Conservation (phyloP, 2,113 vertebrate genomes). For the Pachyramphus minor region DNA sequence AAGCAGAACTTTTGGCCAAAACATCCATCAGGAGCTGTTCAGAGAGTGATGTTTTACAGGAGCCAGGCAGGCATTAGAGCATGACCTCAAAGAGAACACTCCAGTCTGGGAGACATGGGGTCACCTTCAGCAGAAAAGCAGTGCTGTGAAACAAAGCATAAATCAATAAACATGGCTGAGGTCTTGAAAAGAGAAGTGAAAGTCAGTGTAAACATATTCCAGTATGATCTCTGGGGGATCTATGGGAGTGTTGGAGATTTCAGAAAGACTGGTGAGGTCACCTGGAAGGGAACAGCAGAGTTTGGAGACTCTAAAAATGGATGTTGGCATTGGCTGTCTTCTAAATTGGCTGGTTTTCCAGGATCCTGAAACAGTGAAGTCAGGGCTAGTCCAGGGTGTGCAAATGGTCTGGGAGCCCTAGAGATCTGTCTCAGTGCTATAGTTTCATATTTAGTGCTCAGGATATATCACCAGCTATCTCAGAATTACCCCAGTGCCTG, state of each 20-base stretch:
- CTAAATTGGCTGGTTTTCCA: neutral
- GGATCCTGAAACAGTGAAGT: neutral
- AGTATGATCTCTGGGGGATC: neutral
- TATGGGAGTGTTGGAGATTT: neutral
- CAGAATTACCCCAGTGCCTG: neutral
- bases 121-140: conserved; percentile 7
- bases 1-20: neutral
- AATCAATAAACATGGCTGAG: conserved; percentile 37
- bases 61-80: neutral
- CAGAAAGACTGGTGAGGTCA: neutral
- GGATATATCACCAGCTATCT: neutral
- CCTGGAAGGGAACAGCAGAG: neutral
- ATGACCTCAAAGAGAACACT: neutral
- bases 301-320: neutral
- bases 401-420: neutral
- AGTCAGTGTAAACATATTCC: conserved; percentile 20
- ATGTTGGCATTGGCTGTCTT: neutral
- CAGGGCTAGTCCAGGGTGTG: neutral
- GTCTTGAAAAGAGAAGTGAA: conserved; percentile 41
- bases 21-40: neutral
- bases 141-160: conserved; percentile 12
- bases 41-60: conserved; percentile 2
- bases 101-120: neutral
- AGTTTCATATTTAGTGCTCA: neutral
- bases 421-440: neutral